phyloP scores from a whole-genome alignment of 2,888 invertebrate species.

The Troglohyphantes excavatus region DNA sequence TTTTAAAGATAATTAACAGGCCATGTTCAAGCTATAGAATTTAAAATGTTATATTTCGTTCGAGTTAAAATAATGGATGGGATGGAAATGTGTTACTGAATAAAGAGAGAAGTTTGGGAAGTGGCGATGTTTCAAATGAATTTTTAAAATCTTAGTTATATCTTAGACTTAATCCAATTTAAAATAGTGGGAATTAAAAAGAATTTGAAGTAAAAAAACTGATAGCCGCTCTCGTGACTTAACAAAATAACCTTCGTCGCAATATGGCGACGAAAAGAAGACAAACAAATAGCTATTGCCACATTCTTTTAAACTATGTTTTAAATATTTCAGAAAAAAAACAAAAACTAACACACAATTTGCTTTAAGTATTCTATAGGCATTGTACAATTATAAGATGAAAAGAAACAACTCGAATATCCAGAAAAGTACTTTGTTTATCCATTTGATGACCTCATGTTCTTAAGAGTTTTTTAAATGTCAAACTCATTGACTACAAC shows the following conservation, averaged over 20 bases:
- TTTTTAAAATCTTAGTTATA: neutral
- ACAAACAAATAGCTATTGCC: constrained; percentile 36
- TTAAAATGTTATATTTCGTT: constrained; percentile 21
- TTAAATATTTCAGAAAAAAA: neutral
- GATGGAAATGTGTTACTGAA: neutral
- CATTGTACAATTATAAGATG: no score
- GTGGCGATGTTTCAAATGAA: neutral
- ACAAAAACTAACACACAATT: no score
- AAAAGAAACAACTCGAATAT: no score
- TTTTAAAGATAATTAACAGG: constrained; percentile 66
- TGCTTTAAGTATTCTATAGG: no score
- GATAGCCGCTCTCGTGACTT: constrained; percentile 40
- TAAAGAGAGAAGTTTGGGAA: neutral
- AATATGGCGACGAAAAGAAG: constrained; percentile 70
- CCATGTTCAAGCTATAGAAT: constrained; percentile 57
- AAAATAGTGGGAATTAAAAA: constrained; percentile 1
- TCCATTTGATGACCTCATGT: no score
- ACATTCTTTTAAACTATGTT: neutral
- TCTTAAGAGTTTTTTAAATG: no score
- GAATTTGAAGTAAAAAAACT: neutral
- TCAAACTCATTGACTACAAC: no score
- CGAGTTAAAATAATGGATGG: neutral
- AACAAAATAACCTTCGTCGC: constrained; percentile 55
- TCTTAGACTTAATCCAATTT: neutral
- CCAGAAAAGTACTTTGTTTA: no score